Evolutionary conservation across 2,888 invertebrate species (phyloP), one percentile per base, ranked within the genome.

Genomic region (Geophilus truncorum): DNA sequence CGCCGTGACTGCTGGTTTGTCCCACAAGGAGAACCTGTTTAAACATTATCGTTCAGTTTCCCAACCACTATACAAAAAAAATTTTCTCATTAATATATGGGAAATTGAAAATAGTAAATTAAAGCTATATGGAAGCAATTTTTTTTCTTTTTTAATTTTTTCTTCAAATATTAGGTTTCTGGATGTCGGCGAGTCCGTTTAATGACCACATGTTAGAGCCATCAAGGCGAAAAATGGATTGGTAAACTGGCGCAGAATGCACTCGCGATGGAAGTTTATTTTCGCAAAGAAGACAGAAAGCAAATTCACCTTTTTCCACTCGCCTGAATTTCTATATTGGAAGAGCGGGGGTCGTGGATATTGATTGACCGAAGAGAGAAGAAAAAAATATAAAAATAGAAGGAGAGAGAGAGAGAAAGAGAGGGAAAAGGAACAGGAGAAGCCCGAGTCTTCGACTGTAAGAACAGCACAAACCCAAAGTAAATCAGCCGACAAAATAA

Each of bases 301-400:
- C 77, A 77, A 77, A 77, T 77, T 77, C 77, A 77, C 77, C 77
- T 77, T 77, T 70, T 77, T 77, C 77, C 77, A 77, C 77, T 77
- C 77, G 77, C 36, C 77, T 77, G 77, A 32, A 36, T 36, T 32
- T 77, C 77, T 32, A 32, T 77, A 77, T 77, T 36, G 32, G 70
- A 70, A 32, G 32, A 77, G 34, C 32, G 77, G 23, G 36, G 34
- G 36, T 70, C 70, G 70, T 25, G 70, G 70, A 70, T 70, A 70
- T 70, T 70, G 77, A 77, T 77, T 36, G 77, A 77, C 36, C 77
- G 77, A 77, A 75, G 25, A 28, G 70, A 28, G 28, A 75, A 75
- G 75, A 28, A 32, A 75, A 18, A 75, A 32, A 75, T 15, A 75
- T 25, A 21, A 32, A 28, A n/a, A 23, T n/a, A n/a, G n/a, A n/a